These are phyloP conservation scores for Gobiocypris rarus DNA, from an alignment of 2,113 vertebrate species.

Conservation along the genomic window DNA sequence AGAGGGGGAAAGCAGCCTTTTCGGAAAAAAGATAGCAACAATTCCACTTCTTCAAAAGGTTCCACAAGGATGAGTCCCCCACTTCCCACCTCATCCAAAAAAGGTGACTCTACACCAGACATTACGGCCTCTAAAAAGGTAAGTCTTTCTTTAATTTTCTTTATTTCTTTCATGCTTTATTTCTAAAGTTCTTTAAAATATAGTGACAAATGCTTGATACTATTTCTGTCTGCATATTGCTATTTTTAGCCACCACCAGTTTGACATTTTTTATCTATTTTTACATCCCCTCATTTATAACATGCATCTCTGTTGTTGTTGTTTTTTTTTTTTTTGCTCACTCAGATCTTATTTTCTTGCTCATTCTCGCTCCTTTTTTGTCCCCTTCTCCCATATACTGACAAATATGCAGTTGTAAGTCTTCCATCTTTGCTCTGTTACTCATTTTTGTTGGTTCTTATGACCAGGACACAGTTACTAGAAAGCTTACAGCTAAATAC, in stretches of 20 bases:
- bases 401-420: conserved; percentile 15
- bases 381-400: not conserved
- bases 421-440: not conserved
- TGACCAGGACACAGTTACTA: conserved; percentile 14
- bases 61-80: conserved; percentile 45
- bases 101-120: conserved; percentile 57
- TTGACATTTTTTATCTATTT: conserved; percentile 39
- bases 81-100: conserved; percentile 53
- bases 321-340: not conserved
- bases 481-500: conserved; percentile 2
- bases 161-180: not conserved
- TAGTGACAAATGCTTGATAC: not conserved
- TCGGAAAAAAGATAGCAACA: conserved; percentile 64
- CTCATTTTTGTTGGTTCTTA: not conserved
- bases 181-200: not conserved
- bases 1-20: conserved; percentile 61
- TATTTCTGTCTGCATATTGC: conserved; percentile 5
- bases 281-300: conserved; percentile 1
- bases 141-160: conserved; percentile 35
- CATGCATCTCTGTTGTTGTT: not conserved
- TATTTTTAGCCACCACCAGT: conserved; percentile 3
- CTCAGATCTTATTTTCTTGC: not conserved
- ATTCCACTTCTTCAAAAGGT: conserved; percentile 62
- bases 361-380: not conserved
- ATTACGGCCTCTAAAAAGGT: conserved; percentile 71